A percentile compares a stretch with the other conserved stretches of the same genome.
phyloP scores from a whole-genome alignment of 2,113 vertebrate genomes.

The Pterophyllum scalare region DNA sequence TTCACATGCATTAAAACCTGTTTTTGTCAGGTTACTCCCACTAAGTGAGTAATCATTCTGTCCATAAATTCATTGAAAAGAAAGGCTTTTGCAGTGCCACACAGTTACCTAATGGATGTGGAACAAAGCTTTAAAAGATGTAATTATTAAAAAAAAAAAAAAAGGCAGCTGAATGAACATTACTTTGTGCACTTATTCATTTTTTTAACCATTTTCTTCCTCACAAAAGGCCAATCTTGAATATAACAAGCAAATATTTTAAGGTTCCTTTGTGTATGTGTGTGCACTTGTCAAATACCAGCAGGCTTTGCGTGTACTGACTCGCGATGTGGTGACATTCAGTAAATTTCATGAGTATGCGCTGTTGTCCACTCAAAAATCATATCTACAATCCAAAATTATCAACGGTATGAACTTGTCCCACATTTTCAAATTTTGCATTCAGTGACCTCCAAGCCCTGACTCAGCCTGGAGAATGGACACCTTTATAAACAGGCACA shows the following conservation, averaged over 20 bases:
- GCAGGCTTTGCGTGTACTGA: not conserved
- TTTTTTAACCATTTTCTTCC: not conserved
- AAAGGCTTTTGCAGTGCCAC: not conserved
- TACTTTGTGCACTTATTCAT: not conserved
- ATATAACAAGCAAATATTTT: not conserved
- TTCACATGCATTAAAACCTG: not conserved
- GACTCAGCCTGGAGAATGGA: not conserved
- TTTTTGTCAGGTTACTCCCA: not conserved
- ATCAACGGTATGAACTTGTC: not conserved
- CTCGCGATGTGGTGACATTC: not conserved
- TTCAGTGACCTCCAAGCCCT: not conserved
- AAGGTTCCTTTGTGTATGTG: fast-evolving
- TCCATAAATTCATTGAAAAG: not conserved
- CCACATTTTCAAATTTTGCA: not conserved
- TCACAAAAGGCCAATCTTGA: fast-evolving
- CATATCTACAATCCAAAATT: not conserved
- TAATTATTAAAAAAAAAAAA: not conserved
- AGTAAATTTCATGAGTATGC: not conserved
- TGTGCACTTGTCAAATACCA: not conserved
- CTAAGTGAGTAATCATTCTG: not conserved
- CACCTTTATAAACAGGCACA: not conserved
- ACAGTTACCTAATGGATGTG: not conserved
- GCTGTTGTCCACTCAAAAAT: not conserved
- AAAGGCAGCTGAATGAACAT: not conserved
- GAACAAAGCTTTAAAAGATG: not conserved